A percentile compares a stretch with the other conserved stretches of the same genome.
phyloP scores from a whole-genome alignment of 2,113 vertebrate species.

The Triplophysa rosa region DNA sequence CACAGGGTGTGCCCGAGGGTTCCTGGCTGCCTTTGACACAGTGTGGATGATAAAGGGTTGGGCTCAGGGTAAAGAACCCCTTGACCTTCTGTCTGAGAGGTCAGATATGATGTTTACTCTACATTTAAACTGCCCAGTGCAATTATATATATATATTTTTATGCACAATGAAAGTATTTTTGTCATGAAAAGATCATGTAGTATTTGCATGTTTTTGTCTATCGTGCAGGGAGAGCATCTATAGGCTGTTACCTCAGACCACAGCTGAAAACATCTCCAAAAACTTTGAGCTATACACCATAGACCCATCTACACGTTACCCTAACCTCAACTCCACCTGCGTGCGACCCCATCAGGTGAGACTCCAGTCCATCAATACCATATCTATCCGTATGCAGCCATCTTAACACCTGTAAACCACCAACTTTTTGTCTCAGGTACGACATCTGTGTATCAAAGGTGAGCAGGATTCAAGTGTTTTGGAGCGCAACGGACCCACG shows the following conservation, averaged over 20 bases:
- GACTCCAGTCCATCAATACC: conserved; percentile 24
- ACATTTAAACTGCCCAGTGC: too few species aligned
- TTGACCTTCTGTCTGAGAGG: conserved; percentile 92
- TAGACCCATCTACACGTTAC: conserved; percentile 90
- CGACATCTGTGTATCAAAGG: conserved; percentile 85
- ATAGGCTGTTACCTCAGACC: conserved; percentile 93
- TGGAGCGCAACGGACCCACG: conserved; percentile 73
- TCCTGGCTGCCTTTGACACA: conserved; percentile 92
- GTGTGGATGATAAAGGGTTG: conserved; percentile 94
- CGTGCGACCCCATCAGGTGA: conserved; percentile 88
- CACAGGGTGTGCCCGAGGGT: conserved; percentile 93
- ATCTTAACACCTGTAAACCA: not conserved
- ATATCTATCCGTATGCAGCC: not conserved
- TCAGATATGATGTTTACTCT: conserved; percentile 49
- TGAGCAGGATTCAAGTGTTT: conserved; percentile 71
- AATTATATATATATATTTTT: too few species aligned
- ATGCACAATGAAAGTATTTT: too few species aligned
- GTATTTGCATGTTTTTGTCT: not conserved
- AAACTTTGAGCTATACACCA: conserved; percentile 93
- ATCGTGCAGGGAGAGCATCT: conserved; percentile 85
- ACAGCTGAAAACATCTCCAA: conserved; percentile 96
- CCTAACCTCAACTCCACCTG: conserved; percentile 92
- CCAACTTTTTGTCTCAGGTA: conserved; percentile 73
- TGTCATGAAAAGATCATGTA: too few species aligned
- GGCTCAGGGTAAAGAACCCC: conserved; percentile 79